Base-by-base conservation (phyloP, 2,797 vertebrate species). In the Thaleichthys pacificus region DNA sequence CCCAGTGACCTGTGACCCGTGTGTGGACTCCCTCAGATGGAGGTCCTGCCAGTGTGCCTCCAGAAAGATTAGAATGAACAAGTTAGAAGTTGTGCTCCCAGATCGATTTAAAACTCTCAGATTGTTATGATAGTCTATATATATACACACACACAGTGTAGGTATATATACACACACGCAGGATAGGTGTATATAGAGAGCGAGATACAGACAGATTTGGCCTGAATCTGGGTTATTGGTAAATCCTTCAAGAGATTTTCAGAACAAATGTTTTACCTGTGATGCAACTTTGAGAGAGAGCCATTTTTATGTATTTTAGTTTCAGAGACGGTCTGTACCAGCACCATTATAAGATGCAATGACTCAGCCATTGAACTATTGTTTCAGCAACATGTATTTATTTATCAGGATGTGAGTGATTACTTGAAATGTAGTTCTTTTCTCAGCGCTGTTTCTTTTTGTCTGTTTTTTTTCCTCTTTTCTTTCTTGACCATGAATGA, bases 371-470 rank as follows among this genome's bases (percentile, higher is more conserved):
- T 76, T 86, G 73, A 87, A 86, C 82, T 86, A 77, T 91, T 92
- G 86, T 91, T 92, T 88, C 90, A 86, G 81, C 82, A 83, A 90
- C 84, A 79, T 91, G 72, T 93, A 93, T 93, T 93, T 94, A 94
- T 94, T 93, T 92, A 91, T 92, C 88, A 88, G 85, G 88, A 93
- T 61, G 38, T 49, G 56, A 69, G 30, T 60, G 35, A 70, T 60
- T 32, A 69, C 67, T 69, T 69, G 67, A 69, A 78, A 74, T 67
- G 47, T 72, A 56, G 64, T 38, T 60, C 11, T 87, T 88, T 77
- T 84, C 73, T 89, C 83, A 72, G 90, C 80, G 88, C 92, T 93
- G 91, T 93, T 30, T 30, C 28, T 30, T 89, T 79, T 75, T 71
- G 84, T 83, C 77, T 83, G 80, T 71, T 89, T 88, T 85, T 47